These are phyloP conservation scores for Elanoides forficatus DNA, from an alignment of 2,113 vertebrate genomes.

Conservation along the genomic window DNA sequence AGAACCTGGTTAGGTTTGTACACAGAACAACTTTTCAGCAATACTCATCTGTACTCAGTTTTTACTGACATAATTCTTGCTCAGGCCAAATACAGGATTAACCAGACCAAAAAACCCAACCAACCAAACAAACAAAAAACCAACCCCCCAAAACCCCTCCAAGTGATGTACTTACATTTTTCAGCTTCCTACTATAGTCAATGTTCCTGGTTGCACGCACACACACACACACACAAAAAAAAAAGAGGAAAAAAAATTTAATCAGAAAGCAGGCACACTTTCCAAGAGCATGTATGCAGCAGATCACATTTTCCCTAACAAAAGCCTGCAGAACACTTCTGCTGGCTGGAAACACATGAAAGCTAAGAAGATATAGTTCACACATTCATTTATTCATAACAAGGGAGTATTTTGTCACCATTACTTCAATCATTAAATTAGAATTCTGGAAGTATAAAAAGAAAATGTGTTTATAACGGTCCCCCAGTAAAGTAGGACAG, in stretches of 20 bases:
- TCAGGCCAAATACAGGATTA: neutral
- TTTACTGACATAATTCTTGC: neutral
- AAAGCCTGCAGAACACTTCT: constrained; percentile 4
- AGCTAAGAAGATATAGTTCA: constrained; percentile 31
- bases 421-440: constrained; percentile 30
- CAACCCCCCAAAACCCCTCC: neutral
- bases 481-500: neutral
- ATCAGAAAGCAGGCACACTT: constrained; percentile 57
- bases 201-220: constrained; percentile 71
- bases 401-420: constrained; percentile 40
- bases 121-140: neutral
- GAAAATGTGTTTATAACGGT: constrained; percentile 7
- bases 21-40: neutral
- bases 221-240: neutral
- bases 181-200: constrained; percentile 89
- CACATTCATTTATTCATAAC: constrained; percentile 33
- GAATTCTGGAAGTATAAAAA: constrained; percentile 3
- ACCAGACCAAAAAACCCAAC: neutral
- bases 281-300: constrained; percentile 2
- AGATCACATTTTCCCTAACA: constrained; percentile 18
- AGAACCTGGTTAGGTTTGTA: neutral
- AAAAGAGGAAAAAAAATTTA: neutral
- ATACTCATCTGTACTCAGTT: neutral
- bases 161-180: constrained; percentile 89
- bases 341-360: constrained; percentile 28